Evolutionary conservation across 2,888 invertebrate genomes (phyloP), one percentile per base, ranked within the genome.

Genomic region (Pseudococcus jackbeardsleyi): DNA sequence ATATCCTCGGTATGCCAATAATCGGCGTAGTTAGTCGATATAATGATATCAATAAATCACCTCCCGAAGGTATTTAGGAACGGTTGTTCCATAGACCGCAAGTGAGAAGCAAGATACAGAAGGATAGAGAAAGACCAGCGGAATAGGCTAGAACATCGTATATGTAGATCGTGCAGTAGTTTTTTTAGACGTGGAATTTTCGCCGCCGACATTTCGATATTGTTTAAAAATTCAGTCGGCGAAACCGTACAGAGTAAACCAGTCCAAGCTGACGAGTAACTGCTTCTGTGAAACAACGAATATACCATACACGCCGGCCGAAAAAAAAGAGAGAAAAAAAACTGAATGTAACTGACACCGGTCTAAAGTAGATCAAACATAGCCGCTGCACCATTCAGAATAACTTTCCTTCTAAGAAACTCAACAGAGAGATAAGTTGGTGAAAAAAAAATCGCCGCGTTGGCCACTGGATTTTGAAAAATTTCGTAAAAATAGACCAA

Each of bases 21-120:
- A 79, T 42, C 42, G 68, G 79, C 33, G 26, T 33, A 79, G 79
- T 46, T 79, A 79, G 42, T 79, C 17, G 79, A 17, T 79, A 79
- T 79, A 79, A 79, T 79, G 79, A 79, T 79, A 79, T 79, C 79
- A 42, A 79, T 79, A 79, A 79, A 79, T 79, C 79, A 79, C 79
- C 79, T 33, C 68, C 33, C 68, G 68, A 72, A 72, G 68, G 68
- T 72, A 72, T 72, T 72, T 33, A 79, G 17, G 33, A 42, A 42
- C n/a, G 8, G 8, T 79, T 46, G n/a, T n/a, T 79, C n/a, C 42
- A 26, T 17, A 42, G 15, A 42, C 9, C 42, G 33, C 33, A 17
- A 39, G 79, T 50, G 17, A 17, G 50, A 15, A 15, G 15, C 50
- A 5, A 50, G 15, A 50, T 50, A 15, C 5, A 46, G 12, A 8